Conservation (phyloP, 2,797 vertebrate species). For the Orientallactaga sibirica region DNA sequence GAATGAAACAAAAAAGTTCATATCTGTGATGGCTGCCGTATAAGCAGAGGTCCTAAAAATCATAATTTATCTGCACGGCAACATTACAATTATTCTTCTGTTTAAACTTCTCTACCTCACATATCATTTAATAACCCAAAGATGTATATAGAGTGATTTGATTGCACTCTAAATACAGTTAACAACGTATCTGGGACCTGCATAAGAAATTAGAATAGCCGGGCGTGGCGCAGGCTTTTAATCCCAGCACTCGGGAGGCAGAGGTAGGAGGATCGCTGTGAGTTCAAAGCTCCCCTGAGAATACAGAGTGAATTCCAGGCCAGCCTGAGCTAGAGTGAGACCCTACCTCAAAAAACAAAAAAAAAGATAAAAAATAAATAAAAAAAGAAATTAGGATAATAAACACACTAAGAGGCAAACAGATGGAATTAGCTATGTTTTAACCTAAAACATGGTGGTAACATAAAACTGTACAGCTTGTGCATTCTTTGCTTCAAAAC, state of each 20-base stretch:
- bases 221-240: too few species aligned
- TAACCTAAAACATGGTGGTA: background rate
- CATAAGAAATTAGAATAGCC: background rate
- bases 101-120: background rate
- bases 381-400: background rate
- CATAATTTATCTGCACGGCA: background rate
- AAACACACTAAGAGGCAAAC: background rate
- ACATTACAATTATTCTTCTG: background rate
- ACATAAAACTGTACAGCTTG: background rate
- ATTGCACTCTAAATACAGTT: background rate
- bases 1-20: background rate
- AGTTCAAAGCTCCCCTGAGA: too few species aligned
- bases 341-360: too few species aligned
- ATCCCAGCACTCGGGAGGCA: too few species aligned
- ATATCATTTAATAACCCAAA: background rate
- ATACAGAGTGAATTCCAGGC: too few species aligned
- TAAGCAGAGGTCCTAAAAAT: background rate
- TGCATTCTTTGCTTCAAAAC: background rate
- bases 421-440: background rate
- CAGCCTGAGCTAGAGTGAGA: too few species aligned
- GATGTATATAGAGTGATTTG: background rate
- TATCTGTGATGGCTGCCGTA: background rate
- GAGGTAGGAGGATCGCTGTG: too few species aligned
- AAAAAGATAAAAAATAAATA: too few species aligned
- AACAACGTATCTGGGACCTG: background rate